phyloP scores from a whole-genome alignment of 1,140 invertebrate genomes.

The Aphaenogaster rudis region DNA sequence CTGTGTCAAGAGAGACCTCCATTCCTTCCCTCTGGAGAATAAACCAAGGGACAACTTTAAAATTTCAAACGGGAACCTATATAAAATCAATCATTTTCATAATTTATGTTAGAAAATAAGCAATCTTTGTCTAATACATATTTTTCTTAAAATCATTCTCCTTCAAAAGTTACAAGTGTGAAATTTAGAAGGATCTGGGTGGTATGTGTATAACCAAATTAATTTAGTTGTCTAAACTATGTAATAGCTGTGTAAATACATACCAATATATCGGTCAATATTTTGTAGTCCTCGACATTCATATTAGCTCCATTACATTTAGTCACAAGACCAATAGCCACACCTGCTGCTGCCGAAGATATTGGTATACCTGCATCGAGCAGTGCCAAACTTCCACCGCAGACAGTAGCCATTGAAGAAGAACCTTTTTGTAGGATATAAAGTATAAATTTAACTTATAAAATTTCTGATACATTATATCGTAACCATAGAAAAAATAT shows the following conservation, averaged over 20 bases:
- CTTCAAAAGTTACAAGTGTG: no score
- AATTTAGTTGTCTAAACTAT: not conserved
- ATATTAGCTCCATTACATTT: constrained; percentile 88
- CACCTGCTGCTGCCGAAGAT: constrained; percentile 94
- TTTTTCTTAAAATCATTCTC: no score
- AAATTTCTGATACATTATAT: not conserved
- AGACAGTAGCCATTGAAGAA: constrained; percentile 99
- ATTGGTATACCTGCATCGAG: constrained; percentile 98
- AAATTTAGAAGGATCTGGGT: no score
- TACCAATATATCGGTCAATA: constrained; percentile 97
- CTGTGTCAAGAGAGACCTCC: no score
- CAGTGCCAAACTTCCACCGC: constrained; percentile 97
- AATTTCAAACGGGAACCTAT: no score
- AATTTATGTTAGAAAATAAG: no score
- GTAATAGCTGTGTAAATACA: constrained; percentile 67
- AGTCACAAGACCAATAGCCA: constrained; percentile 97
- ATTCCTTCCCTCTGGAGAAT: no score
- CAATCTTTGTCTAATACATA: no score
- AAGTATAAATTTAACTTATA: constrained; percentile 47
- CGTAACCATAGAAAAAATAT: not conserved
- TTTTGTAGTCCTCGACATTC: constrained; percentile 91
- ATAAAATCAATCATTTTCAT: no score
- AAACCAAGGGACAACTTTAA: no score
- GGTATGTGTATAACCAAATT: no score
- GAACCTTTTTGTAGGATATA: constrained; percentile 89